Evolutionary conservation across 1,140 invertebrate genomes (phyloP), one percentile per base, ranked within the genome.

Genomic region (Heliconius eleuchia): DNA sequence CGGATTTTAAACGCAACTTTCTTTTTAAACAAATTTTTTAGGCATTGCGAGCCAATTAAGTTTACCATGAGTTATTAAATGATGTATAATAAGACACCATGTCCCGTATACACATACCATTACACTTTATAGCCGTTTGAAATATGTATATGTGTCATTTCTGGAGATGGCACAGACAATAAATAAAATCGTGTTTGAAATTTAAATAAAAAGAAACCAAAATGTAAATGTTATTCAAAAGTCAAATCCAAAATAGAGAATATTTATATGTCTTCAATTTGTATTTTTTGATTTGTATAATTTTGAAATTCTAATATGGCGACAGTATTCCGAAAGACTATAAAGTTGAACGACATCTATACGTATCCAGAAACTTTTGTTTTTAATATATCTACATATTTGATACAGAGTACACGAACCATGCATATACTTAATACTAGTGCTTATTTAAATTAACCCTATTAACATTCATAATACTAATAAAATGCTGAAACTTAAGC

Each of bases 401-500:
- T 57, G 39, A 60, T 71, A 39, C 16, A 76, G 74, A 77, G 6
- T 52, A 75, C 37, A 75, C 34, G 75, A 78, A 73, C 16, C 71
- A 66, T 70, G 55, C 72, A 27, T 74, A 70, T 74, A 55, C 72
- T 74, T 74, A 77, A 77, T 37, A 55, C 76, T 34, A 39, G 13
- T 16, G 60, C 11, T 66, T 66, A 77, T 71, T 71, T 55, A 77
- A 82, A 81, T 60, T 80, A 87, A 87, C 82, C 84, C 76, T 84
- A 74, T 83, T 79, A 85, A 80, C 57, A 72, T 80, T 66, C 77
- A 87, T 86, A 85, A 87, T 87, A 84, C 83, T 90, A 89, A 83
- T 80, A 87, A 91, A 92, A 92, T 91, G 89, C 89, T 82, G 85
- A 84, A 86, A 89, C 84, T 84, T 85, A 86, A 84, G 81, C 83